phyloP scores from a whole-genome alignment of 2,113 vertebrate species.

The Elephantulus edwardii region DNA sequence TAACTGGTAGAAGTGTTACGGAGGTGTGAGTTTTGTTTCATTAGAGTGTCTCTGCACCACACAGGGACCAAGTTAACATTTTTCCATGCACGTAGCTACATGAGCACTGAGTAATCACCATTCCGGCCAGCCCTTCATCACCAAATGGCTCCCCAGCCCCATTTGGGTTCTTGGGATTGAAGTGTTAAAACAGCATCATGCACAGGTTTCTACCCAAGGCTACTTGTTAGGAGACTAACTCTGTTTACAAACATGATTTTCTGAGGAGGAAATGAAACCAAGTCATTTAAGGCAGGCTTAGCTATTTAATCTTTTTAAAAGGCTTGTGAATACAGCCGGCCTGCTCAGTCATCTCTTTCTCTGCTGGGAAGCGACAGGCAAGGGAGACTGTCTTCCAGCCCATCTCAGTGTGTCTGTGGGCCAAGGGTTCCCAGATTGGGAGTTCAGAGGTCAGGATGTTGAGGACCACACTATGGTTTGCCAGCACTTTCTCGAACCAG shows the following conservation, averaged over 20 bases:
- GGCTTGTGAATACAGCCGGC: neutral
- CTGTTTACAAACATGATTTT: constrained; percentile 5
- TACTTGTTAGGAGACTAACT: neutral
- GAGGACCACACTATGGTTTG: neutral
- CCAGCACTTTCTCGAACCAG: constrained; percentile 6
- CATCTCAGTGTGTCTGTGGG: neutral
- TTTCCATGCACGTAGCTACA: neutral
- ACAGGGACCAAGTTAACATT: neutral
- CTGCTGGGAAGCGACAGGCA: neutral
- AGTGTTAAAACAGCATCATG: too few relatives aligned
- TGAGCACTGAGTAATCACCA: neutral
- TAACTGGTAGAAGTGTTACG: neutral
- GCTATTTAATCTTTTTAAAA: neutral
- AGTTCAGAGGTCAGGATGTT: neutral
- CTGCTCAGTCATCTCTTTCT: neutral
- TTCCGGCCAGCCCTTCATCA: neutral
- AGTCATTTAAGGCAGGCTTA: neutral
- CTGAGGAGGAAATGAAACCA: neutral
- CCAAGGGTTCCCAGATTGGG: neutral
- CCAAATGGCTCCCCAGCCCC: neutral
- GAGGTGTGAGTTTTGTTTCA: neutral
- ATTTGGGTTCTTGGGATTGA: neutral
- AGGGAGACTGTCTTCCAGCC: neutral
- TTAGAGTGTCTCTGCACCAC: neutral
- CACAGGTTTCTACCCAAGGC: neutral